phyloP scores from a whole-genome alignment of 2,888 invertebrate genomes.

The Myopa testacea region DNA sequence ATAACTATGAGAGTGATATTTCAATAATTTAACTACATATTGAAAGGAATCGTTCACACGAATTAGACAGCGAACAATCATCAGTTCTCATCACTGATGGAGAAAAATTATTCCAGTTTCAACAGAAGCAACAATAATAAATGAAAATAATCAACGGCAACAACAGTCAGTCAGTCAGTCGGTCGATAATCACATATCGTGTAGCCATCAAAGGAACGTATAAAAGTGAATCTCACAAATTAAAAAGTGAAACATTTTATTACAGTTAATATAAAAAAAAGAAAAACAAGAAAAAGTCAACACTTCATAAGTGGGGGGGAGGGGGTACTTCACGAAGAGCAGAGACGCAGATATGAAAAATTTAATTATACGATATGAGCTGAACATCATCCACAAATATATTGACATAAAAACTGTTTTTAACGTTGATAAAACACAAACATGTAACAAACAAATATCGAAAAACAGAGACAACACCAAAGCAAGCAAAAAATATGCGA shows the following conservation, averaged over 20 bases:
- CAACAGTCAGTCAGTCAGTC: constrained; percentile 11
- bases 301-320: neutral
- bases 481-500: neutral
- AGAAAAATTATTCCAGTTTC: neutral
- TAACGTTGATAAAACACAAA: neutral
- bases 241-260: constrained; percentile 5
- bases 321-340: too few relatives aligned
- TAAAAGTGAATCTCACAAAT: constrained; percentile 28
- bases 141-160: neutral
- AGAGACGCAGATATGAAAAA: constrained; percentile 12
- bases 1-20: too few relatives aligned
- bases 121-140: neutral
- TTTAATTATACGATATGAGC: neutral
- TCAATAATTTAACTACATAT: too few relatives aligned
- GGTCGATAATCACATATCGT: neutral
- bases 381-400: neutral
- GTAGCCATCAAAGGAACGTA: too few relatives aligned
- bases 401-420: constrained; percentile 1
- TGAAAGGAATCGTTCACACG: too few relatives aligned
- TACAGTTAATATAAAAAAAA: neutral
- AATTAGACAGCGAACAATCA: too few relatives aligned
- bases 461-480: constrained; percentile 5
- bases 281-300: neutral
- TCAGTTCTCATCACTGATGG: too few relatives aligned
- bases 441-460: neutral